These are phyloP conservation scores for Trissolcus basalis DNA, from an alignment of 1,140 invertebrate genomes.

Conservation along the genomic window DNA sequence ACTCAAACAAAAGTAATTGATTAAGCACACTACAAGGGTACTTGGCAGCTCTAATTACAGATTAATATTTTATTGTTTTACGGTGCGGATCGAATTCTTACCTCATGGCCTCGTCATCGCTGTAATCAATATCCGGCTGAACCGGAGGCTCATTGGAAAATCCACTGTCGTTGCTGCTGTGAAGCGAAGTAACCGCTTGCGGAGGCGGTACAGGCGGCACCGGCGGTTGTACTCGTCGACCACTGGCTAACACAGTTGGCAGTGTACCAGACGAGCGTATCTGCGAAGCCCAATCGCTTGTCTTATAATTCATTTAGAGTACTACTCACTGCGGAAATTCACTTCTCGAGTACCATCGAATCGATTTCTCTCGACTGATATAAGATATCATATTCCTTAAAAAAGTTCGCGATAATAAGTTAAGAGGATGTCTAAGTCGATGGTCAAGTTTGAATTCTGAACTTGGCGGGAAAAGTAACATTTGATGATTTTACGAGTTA, in stretches of 20 bases:
- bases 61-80: slow-evolving; percentile 4
- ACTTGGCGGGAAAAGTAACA: too few species aligned
- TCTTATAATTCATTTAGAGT: slow-evolving; percentile 32
- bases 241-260: slow-evolving; percentile 70
- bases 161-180: slow-evolving; percentile 93
- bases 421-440: too few species aligned
- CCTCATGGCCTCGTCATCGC: slow-evolving; percentile 90
- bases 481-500: too few species aligned
- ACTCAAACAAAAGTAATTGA: slow-evolving; percentile 28
- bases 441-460: too few species aligned
- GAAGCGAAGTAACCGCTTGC: slow-evolving; percentile 82
- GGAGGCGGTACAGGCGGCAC: slow-evolving; percentile 76
- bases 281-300: slow-evolving; percentile 56
- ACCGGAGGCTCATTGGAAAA: slow-evolving; percentile 92
- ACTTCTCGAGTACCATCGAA: too few species aligned
- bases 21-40: slow-evolving; percentile 52
- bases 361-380: too few species aligned
- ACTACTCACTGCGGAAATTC: neutral
- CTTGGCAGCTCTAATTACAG: slow-evolving; percentile 45
- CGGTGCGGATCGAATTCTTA: slow-evolving; percentile 69
- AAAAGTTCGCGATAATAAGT: too few species aligned
- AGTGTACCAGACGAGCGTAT: slow-evolving; percentile 74
- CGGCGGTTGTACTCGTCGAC: slow-evolving; percentile 72
- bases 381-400: too few species aligned
- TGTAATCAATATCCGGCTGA: slow-evolving; percentile 92